Evolutionary conservation across 92 coral and sea anemone species (phyloP).

Genomic region (Epizoanthus stellaris): DNA sequence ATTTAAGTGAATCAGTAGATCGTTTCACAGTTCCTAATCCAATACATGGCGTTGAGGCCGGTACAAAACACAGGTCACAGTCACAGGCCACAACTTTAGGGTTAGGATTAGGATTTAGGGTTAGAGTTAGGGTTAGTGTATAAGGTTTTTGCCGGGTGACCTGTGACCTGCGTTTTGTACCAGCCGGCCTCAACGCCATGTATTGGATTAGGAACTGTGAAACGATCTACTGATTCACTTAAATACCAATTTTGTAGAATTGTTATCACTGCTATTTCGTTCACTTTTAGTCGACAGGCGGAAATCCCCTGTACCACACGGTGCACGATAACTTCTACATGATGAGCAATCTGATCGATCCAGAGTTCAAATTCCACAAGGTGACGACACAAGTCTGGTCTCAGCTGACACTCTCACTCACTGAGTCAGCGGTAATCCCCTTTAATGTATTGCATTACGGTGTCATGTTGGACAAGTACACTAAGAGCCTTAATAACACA

Average conservation of each 20-base stretch:
- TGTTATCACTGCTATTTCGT: not conserved
- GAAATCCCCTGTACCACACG: constrained; percentile 93
- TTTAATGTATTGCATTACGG: constrained; percentile 84
- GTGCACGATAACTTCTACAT: constrained; percentile 90
- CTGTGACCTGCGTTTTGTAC: too few relatives aligned
- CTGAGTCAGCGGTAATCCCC: constrained; percentile 87
- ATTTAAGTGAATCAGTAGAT: too few relatives aligned
- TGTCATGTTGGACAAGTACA: constrained; percentile 64
- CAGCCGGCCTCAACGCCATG: too few relatives aligned
- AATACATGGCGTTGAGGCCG: too few relatives aligned
- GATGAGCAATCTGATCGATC: constrained; percentile 86
- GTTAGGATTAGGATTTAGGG: too few relatives aligned
- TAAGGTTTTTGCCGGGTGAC: too few relatives aligned
- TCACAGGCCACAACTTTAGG: too few relatives aligned
- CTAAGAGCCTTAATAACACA: constrained; percentile 23
- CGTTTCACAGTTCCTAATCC: too few relatives aligned
- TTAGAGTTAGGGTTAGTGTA: too few relatives aligned
- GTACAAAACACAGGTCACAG: too few relatives aligned
- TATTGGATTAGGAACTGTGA: too few relatives aligned
- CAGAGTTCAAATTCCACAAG: constrained; percentile 86
- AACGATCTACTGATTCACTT: not conserved
- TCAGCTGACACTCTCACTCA: constrained; percentile 71
- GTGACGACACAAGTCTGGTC: constrained; percentile 88
- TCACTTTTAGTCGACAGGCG: constrained; percentile 47
- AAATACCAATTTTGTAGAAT: not conserved